Base-by-base conservation (phyloP, 1,140 invertebrate genomes). In the Leguminivora glycinivorella region DNA sequence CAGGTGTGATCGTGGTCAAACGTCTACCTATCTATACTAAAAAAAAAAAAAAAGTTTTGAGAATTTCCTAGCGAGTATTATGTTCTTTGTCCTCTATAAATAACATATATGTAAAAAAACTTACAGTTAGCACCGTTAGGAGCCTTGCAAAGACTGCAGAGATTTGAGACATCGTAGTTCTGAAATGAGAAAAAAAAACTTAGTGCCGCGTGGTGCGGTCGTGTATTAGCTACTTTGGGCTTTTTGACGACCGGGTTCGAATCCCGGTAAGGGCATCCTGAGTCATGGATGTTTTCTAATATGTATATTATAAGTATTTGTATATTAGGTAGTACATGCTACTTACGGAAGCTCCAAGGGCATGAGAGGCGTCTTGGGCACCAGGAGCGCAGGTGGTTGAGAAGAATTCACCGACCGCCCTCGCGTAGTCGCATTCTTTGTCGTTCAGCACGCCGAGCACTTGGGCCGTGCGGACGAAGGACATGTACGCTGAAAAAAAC, bases 381-480 rank as follows among this genome's bases (percentile, higher is more conserved):
- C 94, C 94, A 0, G 94, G 94, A 0, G 92, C 92, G 80, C 95
- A 95, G 1, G 94, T 92, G 2, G 83, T 83, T 1, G 83, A 83
- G 75, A 95, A 93, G 80, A 94, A 94, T 26, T 93, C 88, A 0
- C 93, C 92, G 0, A 95, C 84, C 1, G 92, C 83, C 43, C 80
- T 73, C 0, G 92, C 89, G 80, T 94, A 94, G 76, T 95, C 92
- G 75, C 95, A 95, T 24, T 92, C 79, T 19, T 79, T 70, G 0
- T 77, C 52, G 9, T 83, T 82, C 56, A 94, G 82, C 4, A 94
- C 74, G 22, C 83, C 72, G 0, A 86, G 74, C n/a, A 83, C 80
- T 25, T 93, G 91, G 0, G 91, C 92, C 0, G 83, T 74, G 24
- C 93, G 91, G 7, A 94, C 77, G 74, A 94, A 94, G 2, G 93